phyloP scores from a whole-genome alignment of 2,888 invertebrate genomes.

The Ormyrus labotus region DNA sequence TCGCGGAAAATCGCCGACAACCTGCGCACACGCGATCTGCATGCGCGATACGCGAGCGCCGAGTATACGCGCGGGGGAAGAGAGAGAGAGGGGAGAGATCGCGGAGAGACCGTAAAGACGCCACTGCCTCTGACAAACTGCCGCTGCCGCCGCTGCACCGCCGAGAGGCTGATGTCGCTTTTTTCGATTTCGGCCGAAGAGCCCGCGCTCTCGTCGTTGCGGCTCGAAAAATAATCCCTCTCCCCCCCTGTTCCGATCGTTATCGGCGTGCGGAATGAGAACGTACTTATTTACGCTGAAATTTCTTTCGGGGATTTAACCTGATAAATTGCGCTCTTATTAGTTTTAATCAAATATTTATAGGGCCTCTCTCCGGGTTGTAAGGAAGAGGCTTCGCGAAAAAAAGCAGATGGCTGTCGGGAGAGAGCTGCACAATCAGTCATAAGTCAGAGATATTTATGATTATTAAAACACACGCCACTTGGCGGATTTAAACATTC shows the following conservation, averaged over 20 bases:
- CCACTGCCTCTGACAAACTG: constrained; percentile 42
- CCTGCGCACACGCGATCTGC: constrained; percentile 42
- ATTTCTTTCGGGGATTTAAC: constrained; percentile 8
- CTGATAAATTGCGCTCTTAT: too few species aligned
- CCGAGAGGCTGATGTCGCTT: constrained; percentile 1
- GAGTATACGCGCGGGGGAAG: not conserved
- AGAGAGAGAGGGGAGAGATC: not conserved
- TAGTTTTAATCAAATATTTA: too few species aligned
- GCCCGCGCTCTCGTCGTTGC: not conserved
- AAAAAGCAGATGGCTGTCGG: too few species aligned
- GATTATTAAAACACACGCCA: too few species aligned
- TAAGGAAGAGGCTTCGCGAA: too few species aligned
- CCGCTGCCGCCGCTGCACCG: not conserved
- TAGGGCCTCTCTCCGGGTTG: too few species aligned
- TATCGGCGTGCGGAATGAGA: constrained; percentile 7
- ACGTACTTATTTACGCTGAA: constrained; percentile 2
- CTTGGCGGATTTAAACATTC: too few species aligned
- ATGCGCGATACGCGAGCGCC: constrained; percentile 41
- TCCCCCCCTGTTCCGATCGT: constrained; percentile 2
- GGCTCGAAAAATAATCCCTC: constrained; percentile 15
- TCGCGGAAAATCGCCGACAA: constrained; percentile 62
- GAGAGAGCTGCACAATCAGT: too few species aligned
- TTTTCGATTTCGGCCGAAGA: constrained; percentile 30
- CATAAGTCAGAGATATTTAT: too few species aligned
- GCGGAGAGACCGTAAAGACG: constrained; percentile 31